Evolutionary conservation across 2,888 invertebrate genomes (phyloP), one percentile per base, ranked within the genome.

Genomic region (Limnephilus lunatus): DNA sequence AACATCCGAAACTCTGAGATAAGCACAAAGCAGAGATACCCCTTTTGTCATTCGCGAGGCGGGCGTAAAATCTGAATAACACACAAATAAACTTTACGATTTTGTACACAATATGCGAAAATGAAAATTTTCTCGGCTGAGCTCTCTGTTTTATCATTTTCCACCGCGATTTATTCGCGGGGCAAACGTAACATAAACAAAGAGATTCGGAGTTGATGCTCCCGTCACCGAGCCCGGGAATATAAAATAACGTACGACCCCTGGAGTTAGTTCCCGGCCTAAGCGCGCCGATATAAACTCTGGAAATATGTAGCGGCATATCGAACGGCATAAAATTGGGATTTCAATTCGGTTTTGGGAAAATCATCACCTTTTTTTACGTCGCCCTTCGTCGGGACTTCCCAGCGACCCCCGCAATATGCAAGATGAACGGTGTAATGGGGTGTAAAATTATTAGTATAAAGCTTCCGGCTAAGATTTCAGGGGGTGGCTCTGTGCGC

Each of bases 381-480:
- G n/a, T n/a, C 68, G 25, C 68, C 68, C 81, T 85, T n/a, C 87
- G 82, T 85, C 32, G 85, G 89, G 39, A 85, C 44, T 35, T 32
- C 35, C 89, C 31, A 35, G 91, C 91, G 89, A 82, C 93, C 93
- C 93, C 93, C 81, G 91, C 93, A 93, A 92, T 93, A 93, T 93
- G 93, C 93, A 92, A 93, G 93, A 93, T 93, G 93, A 93, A 93
- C 93, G 92, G 94, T 91, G 94, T 93, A 94, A 94, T 94, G 94
- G 94, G 93, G 93, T 94, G 94, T 93, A 93, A 94, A 93, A 94
- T 94, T 93, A 94, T 94, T 94, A 93, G 93, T 93, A 92, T 92
- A 92, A 92, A 93, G 92, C 93, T 92, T 92, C 93, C 93, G 94
- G 93, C 91, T 91, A 92, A 92, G 93, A 93, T 93, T 93, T 92